Conservation (phyloP, 2,888 invertebrate species). For the Volucella bombylans region DNA sequence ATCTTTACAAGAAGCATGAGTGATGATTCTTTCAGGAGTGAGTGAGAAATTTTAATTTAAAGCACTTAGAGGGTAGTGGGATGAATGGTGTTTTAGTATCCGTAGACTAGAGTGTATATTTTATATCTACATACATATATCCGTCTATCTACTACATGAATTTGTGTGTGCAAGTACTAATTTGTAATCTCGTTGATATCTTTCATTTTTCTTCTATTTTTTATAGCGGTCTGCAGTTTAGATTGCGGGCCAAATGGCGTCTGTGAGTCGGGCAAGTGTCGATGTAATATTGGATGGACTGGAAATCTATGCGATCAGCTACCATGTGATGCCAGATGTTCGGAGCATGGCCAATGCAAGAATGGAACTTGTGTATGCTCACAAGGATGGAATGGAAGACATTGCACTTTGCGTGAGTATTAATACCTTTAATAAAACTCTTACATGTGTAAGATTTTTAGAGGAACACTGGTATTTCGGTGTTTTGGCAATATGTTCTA, state of each 20-base stretch:
- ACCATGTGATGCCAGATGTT: constrained; percentile 95
- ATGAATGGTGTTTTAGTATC: too few species aligned
- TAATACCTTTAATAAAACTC: background rate
- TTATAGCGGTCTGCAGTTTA: constrained; percentile 92
- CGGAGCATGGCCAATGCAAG: constrained; percentile 97
- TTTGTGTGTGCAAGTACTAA: constrained; percentile 37
- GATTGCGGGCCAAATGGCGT: constrained; percentile 97
- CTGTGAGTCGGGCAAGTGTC: constrained; percentile 95
- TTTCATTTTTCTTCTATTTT: constrained; percentile 38
- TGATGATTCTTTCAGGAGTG: constrained; percentile 68
- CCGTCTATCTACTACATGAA: constrained; percentile 24
- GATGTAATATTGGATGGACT: constrained; percentile 96
- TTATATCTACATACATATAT: background rate
- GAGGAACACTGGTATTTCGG: too few species aligned
- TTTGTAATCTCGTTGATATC: constrained; percentile 46
- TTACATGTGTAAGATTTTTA: too few species aligned
- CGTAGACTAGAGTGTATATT: too few species aligned
- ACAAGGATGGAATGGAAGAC: constrained; percentile 98
- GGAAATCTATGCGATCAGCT: constrained; percentile 95
- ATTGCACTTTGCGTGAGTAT: constrained; percentile 97
- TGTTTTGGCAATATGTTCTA: too few species aligned
- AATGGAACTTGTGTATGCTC: constrained; percentile 99
- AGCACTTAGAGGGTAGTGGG: constrained; percentile 45
- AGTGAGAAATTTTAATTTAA: constrained; percentile 75
- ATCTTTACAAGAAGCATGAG: constrained; percentile 45